phyloP scores from a whole-genome alignment of 2,888 invertebrate species.

The Phortica magna region DNA sequence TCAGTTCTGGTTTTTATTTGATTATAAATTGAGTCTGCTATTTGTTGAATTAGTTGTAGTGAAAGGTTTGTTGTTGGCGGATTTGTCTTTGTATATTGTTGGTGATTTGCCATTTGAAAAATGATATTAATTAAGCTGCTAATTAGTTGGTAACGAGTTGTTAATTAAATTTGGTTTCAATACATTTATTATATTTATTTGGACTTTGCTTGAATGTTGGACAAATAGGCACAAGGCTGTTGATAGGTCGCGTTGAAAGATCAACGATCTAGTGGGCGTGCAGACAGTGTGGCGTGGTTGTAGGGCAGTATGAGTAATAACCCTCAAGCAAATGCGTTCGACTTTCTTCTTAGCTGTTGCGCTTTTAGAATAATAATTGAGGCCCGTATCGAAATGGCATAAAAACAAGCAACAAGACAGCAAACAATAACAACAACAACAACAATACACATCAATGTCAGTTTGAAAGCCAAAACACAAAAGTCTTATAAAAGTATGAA shows the following conservation, averaged over 20 bases:
- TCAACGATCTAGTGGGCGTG: too few relatives aligned
- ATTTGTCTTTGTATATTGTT: neutral
- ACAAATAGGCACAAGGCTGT: conserved; percentile 24
- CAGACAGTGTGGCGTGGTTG: too few relatives aligned
- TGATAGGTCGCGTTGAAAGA: neutral
- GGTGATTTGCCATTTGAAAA: conserved; percentile 5
- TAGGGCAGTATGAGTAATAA: neutral
- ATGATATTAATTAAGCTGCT: conserved; percentile 23
- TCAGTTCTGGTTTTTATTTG: conserved; percentile 14
- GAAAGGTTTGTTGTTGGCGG: conserved; percentile 28
- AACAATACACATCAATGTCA: conserved; percentile 30
- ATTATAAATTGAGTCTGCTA: neutral
- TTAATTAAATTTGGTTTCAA: conserved; percentile 7
- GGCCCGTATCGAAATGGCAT: conserved; percentile 72
- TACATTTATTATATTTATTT: conserved; percentile 11
- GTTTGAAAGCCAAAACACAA: neutral
- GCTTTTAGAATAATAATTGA: conserved; percentile 57
- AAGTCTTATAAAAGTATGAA: neutral
- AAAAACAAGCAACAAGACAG: conserved; percentile 50
- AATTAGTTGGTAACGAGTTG: conserved; percentile 29
- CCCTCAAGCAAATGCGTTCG: conserved; percentile 36
- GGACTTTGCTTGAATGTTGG: neutral
- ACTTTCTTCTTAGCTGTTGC: conserved; percentile 72
- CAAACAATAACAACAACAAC: conserved; percentile 42
- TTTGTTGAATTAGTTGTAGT: conserved; percentile 2